These are phyloP conservation scores for Notoglanidium macrostoma DNA, from an alignment of 2,797 vertebrate genomes.

Conservation along the genomic window DNA sequence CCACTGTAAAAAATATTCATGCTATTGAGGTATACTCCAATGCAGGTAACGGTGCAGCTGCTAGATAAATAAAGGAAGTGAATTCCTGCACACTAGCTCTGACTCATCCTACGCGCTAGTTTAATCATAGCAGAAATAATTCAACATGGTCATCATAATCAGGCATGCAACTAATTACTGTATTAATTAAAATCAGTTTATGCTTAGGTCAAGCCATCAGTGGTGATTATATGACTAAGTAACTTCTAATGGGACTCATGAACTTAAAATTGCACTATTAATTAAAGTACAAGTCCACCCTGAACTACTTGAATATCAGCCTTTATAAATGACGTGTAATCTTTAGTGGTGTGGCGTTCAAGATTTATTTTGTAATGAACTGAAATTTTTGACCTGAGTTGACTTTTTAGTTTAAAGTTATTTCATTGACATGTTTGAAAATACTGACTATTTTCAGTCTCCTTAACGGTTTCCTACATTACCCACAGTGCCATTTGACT, in stretches of 20 bases:
- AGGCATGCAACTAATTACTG: background rate
- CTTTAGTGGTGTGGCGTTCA: background rate
- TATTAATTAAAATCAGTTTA: constrained; percentile 16
- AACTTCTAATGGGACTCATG: background rate
- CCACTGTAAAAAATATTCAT: background rate
- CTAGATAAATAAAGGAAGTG: background rate
- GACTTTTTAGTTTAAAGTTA: background rate
- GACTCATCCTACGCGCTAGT: background rate
- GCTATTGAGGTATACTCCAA: background rate
- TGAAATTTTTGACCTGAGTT: background rate
- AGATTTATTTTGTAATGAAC: background rate
- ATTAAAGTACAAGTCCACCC: background rate
- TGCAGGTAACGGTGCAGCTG: background rate
- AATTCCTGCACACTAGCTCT: background rate
- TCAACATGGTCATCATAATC: background rate
- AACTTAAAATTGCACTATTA: background rate
- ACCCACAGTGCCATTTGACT: background rate
- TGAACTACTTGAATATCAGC: background rate
- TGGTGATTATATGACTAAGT: background rate
- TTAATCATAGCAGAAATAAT: background rate
- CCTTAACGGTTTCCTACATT: background rate
- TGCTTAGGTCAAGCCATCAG: background rate
- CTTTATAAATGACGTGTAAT: background rate
- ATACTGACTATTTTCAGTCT: background rate
- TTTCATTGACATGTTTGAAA: background rate